Base-by-base conservation (phyloP, 2,113 vertebrate genomes). In the Synodontis membranacea region DNA sequence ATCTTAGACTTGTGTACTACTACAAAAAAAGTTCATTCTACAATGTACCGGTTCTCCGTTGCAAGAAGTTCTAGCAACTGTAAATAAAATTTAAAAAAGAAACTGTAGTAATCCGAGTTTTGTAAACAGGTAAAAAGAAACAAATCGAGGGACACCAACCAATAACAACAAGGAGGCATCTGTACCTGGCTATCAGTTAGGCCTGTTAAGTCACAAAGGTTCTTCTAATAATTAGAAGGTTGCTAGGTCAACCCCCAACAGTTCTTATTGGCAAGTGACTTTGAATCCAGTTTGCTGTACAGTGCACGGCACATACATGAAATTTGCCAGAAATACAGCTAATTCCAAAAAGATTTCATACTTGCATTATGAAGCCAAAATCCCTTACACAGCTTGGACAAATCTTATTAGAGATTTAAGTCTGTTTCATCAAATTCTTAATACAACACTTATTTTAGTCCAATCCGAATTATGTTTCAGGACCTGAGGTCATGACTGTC, bases 311-410 rank as follows among this genome's bases (percentile, higher is more conserved):
- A n/a, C 74, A 79, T 48, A 79, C 4, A 19, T 79, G 72, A 74
- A 28, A 86, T 86, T 15, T 44, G 89, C 66, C 15, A 76, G 80
- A 68, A 54, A 62, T 44, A 58, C 62, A 90, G 85, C 80, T 52
- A 79, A 88, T 56, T 46, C 85, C 48, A 90, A 86, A 86, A 12
- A 84, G 88, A 91, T 91, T 46, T 79, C 86, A 91, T 91, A 91
- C 91, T 74, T 56, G 70, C 84, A 87, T 80, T 90, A 93, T 87
- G 90, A 92, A 93, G 84, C 86, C 76, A 90, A 89, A 90, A 91
- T 92, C 93, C 88, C 89, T 90, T 84, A 86, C 87, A 85, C 86
- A 17, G 56, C 50, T 91, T 68, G 84, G 82, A 66, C 86, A 91
- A 89, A 91, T 92, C 91, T 93, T 86, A 80, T 92, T 91, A 90